These are phyloP conservation scores for Cydia strobilella DNA, from an alignment of 1,140 invertebrate species.

Conservation along the genomic window DNA sequence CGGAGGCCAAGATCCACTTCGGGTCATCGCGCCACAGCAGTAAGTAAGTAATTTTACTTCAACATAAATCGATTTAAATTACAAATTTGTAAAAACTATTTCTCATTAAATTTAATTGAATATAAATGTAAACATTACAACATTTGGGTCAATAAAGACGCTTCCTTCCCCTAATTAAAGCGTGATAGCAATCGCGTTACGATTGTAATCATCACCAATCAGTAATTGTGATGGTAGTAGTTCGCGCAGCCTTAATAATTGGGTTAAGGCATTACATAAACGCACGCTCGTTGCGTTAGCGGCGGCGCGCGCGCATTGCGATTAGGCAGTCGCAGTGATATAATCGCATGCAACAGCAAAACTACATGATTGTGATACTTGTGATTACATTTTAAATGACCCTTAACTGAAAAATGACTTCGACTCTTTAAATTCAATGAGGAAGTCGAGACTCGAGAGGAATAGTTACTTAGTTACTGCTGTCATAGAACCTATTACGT, in stretches of 20 bases:
- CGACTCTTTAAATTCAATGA: neutral
- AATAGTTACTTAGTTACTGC: neutral
- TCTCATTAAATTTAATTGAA: slow-evolving; percentile 16
- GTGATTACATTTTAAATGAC: neutral
- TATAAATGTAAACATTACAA: neutral
- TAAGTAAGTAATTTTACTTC: neutral
- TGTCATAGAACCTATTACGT: neutral
- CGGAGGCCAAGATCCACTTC: no score
- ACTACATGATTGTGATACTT: neutral
- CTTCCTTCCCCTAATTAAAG: neutral
- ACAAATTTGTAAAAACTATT: neutral
- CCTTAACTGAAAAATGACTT: neutral
- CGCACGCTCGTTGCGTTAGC: slow-evolving; percentile 28
- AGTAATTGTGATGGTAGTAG: slow-evolving; percentile 27
- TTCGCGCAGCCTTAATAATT: slow-evolving; percentile 28
- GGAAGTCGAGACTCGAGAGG: neutral
- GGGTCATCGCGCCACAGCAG: no score
- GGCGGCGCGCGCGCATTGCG: slow-evolving; percentile 17
- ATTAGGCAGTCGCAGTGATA: slow-evolving; percentile 10
- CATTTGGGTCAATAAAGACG: slow-evolving; percentile 3
- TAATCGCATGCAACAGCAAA: slow-evolving; percentile 13
- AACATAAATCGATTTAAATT: neutral
- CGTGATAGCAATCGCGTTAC: slow-evolving; percentile 7
- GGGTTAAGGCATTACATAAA: slow-evolving; percentile 31
- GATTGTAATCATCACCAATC: slow-evolving; percentile 29